Evolutionary conservation across 2,888 invertebrate species (phyloP), one percentile per base, ranked within the genome.

Genomic region (Microplitis manilae): DNA sequence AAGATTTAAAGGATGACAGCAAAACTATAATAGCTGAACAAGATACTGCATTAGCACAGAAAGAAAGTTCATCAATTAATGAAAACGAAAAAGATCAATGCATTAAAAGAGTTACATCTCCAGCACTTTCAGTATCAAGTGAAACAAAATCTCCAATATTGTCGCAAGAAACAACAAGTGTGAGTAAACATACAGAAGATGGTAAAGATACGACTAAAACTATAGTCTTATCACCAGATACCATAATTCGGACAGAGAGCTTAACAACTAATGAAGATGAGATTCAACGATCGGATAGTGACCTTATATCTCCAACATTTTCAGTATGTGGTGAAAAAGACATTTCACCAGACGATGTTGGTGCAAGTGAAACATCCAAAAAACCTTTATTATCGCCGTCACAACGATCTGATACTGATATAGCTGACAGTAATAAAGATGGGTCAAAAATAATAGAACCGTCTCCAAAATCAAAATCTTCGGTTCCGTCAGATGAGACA

Each of bases 391-490:
- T 62, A 38, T 62, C 73, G 39, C 59, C 50, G 40, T n/a, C 69
- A 17, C 60, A 60, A 8, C 65, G 62, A 8, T 15, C n/a, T 13
- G 59, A 39, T 9, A 40, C 38, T 9, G 77, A 77, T 4, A 70
- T 67, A 0, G 62, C 15, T 39, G 72, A 76, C 64, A 41, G 65
- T 40, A 69, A 70, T 39, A 79, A 72, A 40, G 67, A 39, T 39
- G 50, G 59, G 30, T 30, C 30, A 4, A 30, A 30, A 30, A 30
- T 30, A 30, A 4, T 30, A 30, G 30, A 30, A 17, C 39, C 17
- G 72, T 77, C 75, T 30, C 50, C 77, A 0, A 13, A 9, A 59
- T n/a, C 59, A 6, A 59, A 9, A 59, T 59, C 59, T 0, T 5
- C 59, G 9, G 59, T 6, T 7, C 62, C 15, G 17, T 17, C 13